These are phyloP conservation scores for Callocephalon fimbriatum DNA, from an alignment of 2,113 vertebrate species.

Conservation along the genomic window DNA sequence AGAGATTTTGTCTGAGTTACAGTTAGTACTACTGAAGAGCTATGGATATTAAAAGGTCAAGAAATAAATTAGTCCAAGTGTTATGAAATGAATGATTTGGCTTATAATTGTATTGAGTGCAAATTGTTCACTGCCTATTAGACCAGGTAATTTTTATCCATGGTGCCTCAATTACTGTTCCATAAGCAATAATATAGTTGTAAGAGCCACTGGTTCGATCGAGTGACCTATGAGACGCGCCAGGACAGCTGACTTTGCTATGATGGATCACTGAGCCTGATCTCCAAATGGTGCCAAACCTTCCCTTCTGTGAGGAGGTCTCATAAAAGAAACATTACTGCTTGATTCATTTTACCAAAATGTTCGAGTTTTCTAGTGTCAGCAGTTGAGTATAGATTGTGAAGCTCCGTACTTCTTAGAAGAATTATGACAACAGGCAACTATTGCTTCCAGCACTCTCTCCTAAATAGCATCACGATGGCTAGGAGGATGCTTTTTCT, in stretches of 20 bases:
- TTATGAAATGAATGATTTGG: constrained; percentile 85
- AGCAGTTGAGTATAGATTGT: constrained; percentile 71
- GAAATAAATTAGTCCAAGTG: constrained; percentile 82
- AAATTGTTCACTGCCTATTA: constrained; percentile 82
- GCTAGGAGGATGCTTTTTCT: constrained; percentile 47
- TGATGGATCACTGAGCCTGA: constrained; percentile 92
- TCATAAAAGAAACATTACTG: constrained; percentile 81
- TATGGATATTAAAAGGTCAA: constrained; percentile 86
- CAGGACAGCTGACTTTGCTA: constrained; percentile 89
- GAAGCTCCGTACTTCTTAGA: constrained; percentile 66
- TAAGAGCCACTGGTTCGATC: constrained; percentile 90
- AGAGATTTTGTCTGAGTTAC: constrained; percentile 85
- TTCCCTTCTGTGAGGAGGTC: constrained; percentile 69
- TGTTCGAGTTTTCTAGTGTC: constrained; percentile 72
- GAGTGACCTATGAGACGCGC: constrained; percentile 90
- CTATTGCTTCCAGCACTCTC: constrained; percentile 52
- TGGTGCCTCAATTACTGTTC: constrained; percentile 87
- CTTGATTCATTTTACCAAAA: constrained; percentile 81
- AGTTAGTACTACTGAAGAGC: constrained; percentile 88
- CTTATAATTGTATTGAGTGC: constrained; percentile 83
- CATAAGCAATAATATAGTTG: constrained; percentile 93
- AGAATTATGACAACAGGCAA: constrained; percentile 64
- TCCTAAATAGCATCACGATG: constrained; percentile 73
- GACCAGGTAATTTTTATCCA: constrained; percentile 81
- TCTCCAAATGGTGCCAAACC: constrained; percentile 78